These are phyloP conservation scores for Drosophila novamexicana DNA, from an alignment of 1,140 invertebrate species.

Conservation along the genomic window DNA sequence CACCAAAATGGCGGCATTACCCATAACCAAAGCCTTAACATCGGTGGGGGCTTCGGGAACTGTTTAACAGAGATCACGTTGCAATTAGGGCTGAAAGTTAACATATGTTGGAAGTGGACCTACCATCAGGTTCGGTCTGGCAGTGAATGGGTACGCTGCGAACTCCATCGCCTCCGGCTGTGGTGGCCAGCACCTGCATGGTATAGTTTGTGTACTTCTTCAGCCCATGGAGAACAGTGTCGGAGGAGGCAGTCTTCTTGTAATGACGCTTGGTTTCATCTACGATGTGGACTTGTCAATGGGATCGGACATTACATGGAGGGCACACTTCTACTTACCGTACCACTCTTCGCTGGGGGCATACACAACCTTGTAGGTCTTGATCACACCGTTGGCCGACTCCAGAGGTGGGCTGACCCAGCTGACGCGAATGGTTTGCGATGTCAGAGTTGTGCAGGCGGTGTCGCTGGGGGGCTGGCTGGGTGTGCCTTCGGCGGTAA, in stretches of 20 bases:
- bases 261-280: constrained; percentile 96
- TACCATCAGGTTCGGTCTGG: constrained; percentile 97
- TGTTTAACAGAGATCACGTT: constrained; percentile 76
- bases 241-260: constrained; percentile 95
- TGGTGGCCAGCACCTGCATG: constrained; percentile 97
- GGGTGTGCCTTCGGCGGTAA: constrained; percentile 96
- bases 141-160: constrained; percentile 95
- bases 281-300: constrained; percentile 78
- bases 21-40: constrained; percentile 96
- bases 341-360: constrained; percentile 96
- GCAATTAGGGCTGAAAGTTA: neutral
- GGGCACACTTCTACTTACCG: constrained; percentile 87
- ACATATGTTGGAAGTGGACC: constrained; percentile 36
- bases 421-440: constrained; percentile 95
- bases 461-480: constrained; percentile 96
- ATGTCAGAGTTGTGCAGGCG: constrained; percentile 95
- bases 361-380: constrained; percentile 98
- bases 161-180: constrained; percentile 97
- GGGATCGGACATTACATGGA: neutral
- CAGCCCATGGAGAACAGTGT: constrained; percentile 95
- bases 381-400: constrained; percentile 96
- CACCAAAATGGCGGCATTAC: constrained; percentile 94
- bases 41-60: constrained; percentile 96
- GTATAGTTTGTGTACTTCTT: constrained; percentile 99
- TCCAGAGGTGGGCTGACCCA: constrained; percentile 96